These are phyloP conservation scores for Enteromius unitaeniatus DNA, from an alignment of 2,797 vertebrate genomes.

Conservation along the genomic window DNA sequence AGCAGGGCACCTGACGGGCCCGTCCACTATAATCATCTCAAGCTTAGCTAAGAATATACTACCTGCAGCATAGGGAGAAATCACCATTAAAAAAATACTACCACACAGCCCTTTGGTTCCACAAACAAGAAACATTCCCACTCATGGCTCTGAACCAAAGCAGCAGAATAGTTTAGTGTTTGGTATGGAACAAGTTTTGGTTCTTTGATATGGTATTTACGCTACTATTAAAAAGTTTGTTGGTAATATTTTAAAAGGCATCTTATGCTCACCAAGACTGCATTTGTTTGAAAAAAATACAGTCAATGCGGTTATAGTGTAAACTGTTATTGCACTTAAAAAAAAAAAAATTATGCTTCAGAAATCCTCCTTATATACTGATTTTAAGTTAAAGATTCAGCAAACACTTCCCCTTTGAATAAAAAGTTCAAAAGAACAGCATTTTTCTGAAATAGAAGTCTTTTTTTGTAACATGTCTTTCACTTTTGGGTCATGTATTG, in stretches of 20 bases:
- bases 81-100: constrained; percentile 22
- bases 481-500: neutral
- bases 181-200: neutral
- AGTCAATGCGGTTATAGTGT: neutral
- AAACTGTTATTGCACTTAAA: neutral
- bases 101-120: neutral
- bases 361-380: neutral
- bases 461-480: too few species aligned
- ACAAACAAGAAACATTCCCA: neutral
- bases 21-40: constrained; percentile 67
- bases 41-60: constrained; percentile 32
- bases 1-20: constrained; percentile 54
- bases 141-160: neutral
- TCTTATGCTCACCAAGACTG: neutral
- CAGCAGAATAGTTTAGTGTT: neutral
- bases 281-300: neutral
- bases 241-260: neutral
- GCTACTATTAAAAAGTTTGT: neutral
- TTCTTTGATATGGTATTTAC: neutral
- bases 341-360: neutral
- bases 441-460: neutral
- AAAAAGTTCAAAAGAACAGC: neutral
- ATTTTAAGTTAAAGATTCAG: neutral
- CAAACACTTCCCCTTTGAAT: neutral
- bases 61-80: constrained; percentile 37